Base-by-base conservation (phyloP, 2,888 invertebrate genomes). In the Parnassius glacialis region DNA sequence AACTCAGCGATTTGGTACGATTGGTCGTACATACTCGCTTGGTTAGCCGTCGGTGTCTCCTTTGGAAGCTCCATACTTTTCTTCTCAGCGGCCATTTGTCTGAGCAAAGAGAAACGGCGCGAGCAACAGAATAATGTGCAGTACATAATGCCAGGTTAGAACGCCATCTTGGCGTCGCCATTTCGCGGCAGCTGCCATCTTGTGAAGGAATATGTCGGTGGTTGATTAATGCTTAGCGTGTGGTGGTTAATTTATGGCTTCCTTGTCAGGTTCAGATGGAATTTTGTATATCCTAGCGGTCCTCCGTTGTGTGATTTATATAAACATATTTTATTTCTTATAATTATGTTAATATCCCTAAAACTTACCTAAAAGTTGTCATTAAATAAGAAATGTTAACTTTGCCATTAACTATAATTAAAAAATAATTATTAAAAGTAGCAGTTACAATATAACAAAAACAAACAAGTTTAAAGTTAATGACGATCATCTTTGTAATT, bases 81-180 rank as follows among this genome's bases (percentile, higher is more conserved):
- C 93, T 94, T 96, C 93, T 94, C 95, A 73, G 95, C 95, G 63
- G 95, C 96, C 69, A 94, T 95, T 81, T 96, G 96, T 85, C 93
- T 96, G 74, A 93, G 94, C 81, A 94, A 94, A 85, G 96, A 96
- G 86, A 94, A 94, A 74, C 94, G 94, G 68, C 93, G 94, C 72
- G 95, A 95, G 80, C 93, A 94, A 73, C 93, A 93, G 79, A 93
- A 95, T 81, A 96, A 96, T 87, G 95, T 96, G 92, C 96, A 96
- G 89, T 97, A 96, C 93, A 95, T 96, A 80, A 96, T 96, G 96
- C 96, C 96, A 95, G 96, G 96, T 96, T 92, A 92, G 91, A 80
- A 84, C 83, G 87, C 85, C 84, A 83, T 83, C 54, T 80, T 78
- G 77, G 62, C 62, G 62, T 66, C 68, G 71, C 58, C 61, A 60